phyloP scores from a whole-genome alignment of 2,888 invertebrate species.

The Agrotis segetum region DNA sequence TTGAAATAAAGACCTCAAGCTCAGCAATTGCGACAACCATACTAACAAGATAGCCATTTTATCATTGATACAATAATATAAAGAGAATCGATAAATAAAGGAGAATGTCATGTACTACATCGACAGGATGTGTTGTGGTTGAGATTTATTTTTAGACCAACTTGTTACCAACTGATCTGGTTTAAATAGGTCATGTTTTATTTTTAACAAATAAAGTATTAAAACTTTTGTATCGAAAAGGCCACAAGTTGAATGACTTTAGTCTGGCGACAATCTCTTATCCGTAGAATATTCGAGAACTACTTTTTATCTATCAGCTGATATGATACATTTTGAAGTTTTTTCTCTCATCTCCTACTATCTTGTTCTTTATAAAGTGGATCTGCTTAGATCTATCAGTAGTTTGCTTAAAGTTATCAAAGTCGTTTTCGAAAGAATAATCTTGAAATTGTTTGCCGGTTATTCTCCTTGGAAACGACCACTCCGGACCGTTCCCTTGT shows the following conservation, averaged over 20 bases:
- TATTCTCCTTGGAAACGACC: too few species aligned
- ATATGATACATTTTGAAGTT: neutral
- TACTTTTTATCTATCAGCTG: too few species aligned
- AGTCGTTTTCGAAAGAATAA: too few species aligned
- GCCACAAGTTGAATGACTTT: conserved; percentile 22
- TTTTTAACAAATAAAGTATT: conserved; percentile 29
- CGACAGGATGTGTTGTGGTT: conserved; percentile 27
- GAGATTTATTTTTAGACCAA: conserved; percentile 36
- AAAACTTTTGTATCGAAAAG: conserved; percentile 20
- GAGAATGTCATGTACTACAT: conserved; percentile 27
- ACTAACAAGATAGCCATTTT: too few species aligned
- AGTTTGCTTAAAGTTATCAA: too few species aligned
- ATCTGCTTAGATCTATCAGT: too few species aligned
- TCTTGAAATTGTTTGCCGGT: too few species aligned
- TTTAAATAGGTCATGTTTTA: conserved; percentile 30
- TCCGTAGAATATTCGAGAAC: neutral
- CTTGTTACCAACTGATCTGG: conserved; percentile 22
- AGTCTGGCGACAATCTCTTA: neutral
- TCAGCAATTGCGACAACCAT: too few species aligned
- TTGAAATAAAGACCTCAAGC: too few species aligned
- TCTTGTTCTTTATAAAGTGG: too few species aligned
- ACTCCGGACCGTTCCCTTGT: too few species aligned
- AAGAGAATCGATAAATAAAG: conserved; percentile 9
- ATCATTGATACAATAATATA: neutral
- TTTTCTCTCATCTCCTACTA: neutral